Base-by-base conservation (phyloP, 2,113 vertebrate species). In the Rhinolophus ferrumequinum region DNA sequence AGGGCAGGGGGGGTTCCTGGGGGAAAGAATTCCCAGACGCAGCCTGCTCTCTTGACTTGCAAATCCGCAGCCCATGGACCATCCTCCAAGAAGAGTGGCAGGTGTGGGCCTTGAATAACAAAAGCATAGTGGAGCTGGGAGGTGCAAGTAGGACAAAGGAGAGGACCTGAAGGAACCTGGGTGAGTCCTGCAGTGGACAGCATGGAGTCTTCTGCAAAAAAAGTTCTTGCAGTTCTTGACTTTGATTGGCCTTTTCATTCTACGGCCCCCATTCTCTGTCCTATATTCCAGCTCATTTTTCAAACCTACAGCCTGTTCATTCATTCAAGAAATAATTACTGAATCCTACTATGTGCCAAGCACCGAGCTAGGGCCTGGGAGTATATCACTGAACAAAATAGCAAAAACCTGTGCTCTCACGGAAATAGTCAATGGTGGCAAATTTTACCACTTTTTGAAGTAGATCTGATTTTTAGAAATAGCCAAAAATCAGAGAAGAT, bases 381-480 rank as follows among this genome's bases (percentile, higher is more conserved):
- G 28, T 19, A 41, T 6, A 33, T 84, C 66, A 33, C 54, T 18
- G 8, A 93, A 90, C 15, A 60, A 80, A 84, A 83, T 13, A 33
- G 33, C 62, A 93, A 64, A 86, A 75, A 64, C 28, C 47, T 21
- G 0, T 75, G 52, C 28, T 76, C 33, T 69, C 15, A 1, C 35
- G 35, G 64, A 75, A 76, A 92, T 24, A 33, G 7, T 28, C 14
- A 24, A 15, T 22, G 56, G 21, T 79, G 14, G 38, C 19, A 84
- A 83, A 16, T 75, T 44, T 70, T 44, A 56, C 28, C 44, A 76
- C 10, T 72, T 80, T 90, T 33, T 50, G 84, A 90, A 82, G 30
- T 26, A 82, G 58, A 72, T 33, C 13, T 60, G 66, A 86, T 38
- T 90, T 94, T 94, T 82, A 86, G 62, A 94, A 92, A 75, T n/a